Conservation (phyloP, 2,113 vertebrate species). For the Opisthocomus hoazin region DNA sequence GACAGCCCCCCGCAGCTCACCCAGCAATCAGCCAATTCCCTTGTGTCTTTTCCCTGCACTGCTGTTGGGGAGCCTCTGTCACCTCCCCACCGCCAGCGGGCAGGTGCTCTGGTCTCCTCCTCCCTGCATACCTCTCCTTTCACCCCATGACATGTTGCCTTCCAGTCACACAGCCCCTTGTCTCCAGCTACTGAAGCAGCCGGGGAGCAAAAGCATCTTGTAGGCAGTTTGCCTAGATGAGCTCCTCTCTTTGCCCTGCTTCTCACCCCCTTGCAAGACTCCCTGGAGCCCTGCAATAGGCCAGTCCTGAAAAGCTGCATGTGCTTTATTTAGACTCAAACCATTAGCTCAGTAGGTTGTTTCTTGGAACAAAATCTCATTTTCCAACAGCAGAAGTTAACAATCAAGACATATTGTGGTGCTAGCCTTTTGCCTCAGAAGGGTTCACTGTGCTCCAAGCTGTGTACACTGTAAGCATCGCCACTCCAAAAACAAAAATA, state of each 20-base stretch:
- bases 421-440: background rate
- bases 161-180: background rate
- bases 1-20: background rate
- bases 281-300: background rate
- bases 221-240: accelerated
- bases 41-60: too few relatives aligned
- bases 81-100: accelerated
- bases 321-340: background rate
- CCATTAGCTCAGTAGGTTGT: background rate
- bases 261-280: background rate
- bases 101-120: background rate
- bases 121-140: background rate
- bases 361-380: background rate
- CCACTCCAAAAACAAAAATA: background rate
- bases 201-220: background rate
- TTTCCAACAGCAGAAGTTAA: background rate
- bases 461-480: accelerated
- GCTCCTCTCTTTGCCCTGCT: background rate
- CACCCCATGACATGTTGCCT: accelerated
- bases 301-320: background rate
- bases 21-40: accelerated
- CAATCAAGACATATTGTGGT: accelerated
- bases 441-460: background rate
- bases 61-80: background rate
- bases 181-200: background rate